Base-by-base conservation (phyloP, 1,140 invertebrate genomes). In the Saccostrea glomerata region DNA sequence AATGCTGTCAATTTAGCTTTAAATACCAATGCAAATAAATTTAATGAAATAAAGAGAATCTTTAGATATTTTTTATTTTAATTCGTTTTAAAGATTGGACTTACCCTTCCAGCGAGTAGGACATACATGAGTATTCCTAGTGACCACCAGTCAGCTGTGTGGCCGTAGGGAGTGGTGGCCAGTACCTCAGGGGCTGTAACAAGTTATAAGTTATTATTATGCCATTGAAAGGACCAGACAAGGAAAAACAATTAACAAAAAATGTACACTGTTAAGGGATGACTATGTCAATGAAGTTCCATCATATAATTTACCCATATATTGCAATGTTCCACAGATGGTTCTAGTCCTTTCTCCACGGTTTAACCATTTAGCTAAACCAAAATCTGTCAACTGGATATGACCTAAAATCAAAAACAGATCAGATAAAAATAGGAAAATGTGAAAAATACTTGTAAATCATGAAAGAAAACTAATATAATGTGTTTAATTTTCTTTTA, bases 61-160 rank as follows among this genome's bases (percentile, higher is more conserved):
- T 47, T 47, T 47, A 47, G 6, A 0, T 6, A 47, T 47, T 47
- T 9, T 47, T 47, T 47, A 30, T 23, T 47, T 36, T 47, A 30
- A 23, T 82, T 36, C 11, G 5, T 23, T 13, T 11, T 36, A 82
- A 7, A 13, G 6, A 30, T 82, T 15, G 30, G 17, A 96, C 96
- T 95, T 96, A 98, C 97, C 96, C 97, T 94, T 88, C 97, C 96
- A 23, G 97, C 97, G 3, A 98, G 95, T 96, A 98, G 97, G 90
- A 97, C 96, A 94, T 97, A 98, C 90, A 97, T 95, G 36, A 98
- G 95, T 17, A 98, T 97, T 25, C 98, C 98, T 17, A 98, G 95
- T n/a, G 98, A 97, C 98, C 98, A 99, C 98, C 98, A 99, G 95
- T 99, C 98, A 2, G 97, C 97, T 1, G 97, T 96, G 93, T 98